These are phyloP conservation scores for Phyllotreta striolata DNA, from an alignment of 2,888 invertebrate genomes.

Conservation along the genomic window DNA sequence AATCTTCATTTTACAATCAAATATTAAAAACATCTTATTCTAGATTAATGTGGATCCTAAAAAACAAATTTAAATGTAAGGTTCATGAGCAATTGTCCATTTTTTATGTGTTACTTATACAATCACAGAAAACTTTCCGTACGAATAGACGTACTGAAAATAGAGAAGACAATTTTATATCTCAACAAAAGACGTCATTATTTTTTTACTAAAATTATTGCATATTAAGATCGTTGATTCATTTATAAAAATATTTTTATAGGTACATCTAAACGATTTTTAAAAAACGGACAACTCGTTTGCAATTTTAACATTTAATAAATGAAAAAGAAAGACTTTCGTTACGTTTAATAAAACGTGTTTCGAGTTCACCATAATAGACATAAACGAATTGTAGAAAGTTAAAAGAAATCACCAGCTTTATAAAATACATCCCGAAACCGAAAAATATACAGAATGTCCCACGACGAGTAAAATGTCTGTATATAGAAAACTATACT, in stretches of 20 bases:
- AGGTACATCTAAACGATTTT: slow-evolving; percentile 3
- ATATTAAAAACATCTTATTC: slow-evolving; percentile 49
- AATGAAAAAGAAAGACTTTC: slow-evolving; percentile 18
- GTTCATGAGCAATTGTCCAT: slow-evolving; percentile 38
- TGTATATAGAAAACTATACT: too few relatives aligned
- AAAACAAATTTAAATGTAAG: slow-evolving; percentile 38
- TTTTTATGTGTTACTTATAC: slow-evolving; percentile 34
- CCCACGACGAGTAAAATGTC: too few relatives aligned
- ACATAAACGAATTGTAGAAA: too few relatives aligned
- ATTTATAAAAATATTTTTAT: slow-evolving; percentile 5
- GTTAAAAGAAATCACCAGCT: too few relatives aligned
- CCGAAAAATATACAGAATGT: too few relatives aligned
- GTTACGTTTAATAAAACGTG: slow-evolving; percentile 5
- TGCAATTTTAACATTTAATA: slow-evolving; percentile 17
- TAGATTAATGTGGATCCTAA: slow-evolving; percentile 41
- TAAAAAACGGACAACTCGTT: slow-evolving; percentile 32
- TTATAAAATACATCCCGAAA: too few relatives aligned
- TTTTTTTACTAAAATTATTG: too few relatives aligned
- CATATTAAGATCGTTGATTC: neutral
- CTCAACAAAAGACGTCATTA: too few relatives aligned
- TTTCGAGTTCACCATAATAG: too few relatives aligned
- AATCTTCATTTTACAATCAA: slow-evolving; percentile 57
- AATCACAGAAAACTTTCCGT: slow-evolving; percentile 21
- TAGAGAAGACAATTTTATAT: too few relatives aligned
- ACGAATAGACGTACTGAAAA: too few relatives aligned